phyloP scores from a whole-genome alignment of 2,797 vertebrate species.

The Sebastes matsubarae region DNA sequence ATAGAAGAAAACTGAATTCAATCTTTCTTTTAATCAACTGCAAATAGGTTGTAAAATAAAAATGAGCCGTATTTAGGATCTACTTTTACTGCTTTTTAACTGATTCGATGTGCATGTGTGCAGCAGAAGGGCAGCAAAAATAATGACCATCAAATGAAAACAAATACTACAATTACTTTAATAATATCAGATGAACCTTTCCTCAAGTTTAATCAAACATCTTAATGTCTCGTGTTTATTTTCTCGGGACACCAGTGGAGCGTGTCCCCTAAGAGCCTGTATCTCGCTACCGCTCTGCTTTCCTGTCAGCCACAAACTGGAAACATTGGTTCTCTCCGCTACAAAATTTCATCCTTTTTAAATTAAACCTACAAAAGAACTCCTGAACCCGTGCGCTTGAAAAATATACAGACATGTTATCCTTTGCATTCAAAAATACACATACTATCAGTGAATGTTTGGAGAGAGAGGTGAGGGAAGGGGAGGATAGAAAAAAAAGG shows the following conservation, averaged over 20 bases:
- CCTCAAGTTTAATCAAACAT: conserved; percentile 66
- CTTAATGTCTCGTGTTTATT: conserved; percentile 66
- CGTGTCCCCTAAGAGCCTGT: conserved; percentile 36
- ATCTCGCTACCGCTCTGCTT: conserved; percentile 54
- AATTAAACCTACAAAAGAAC: conserved; percentile 71
- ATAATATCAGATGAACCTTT: conserved; percentile 50
- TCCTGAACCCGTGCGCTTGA: conserved; percentile 59
- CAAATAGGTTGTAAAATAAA: background rate
- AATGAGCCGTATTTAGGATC: background rate
- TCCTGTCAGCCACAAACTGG: conserved; percentile 67
- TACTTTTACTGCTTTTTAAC: background rate
- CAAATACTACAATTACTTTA: conserved; percentile 51
- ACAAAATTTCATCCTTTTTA: conserved; percentile 72
- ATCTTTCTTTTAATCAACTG: conserved; percentile 21
- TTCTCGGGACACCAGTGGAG: conserved; percentile 48
- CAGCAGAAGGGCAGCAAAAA: conserved; percentile 13
- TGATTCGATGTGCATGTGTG: background rate
- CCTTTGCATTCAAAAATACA: conserved; percentile 80
- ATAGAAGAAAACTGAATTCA: background rate
- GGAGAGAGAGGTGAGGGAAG: conserved; percentile 69
- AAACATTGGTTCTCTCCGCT: conserved; percentile 60
- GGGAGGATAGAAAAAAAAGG: conserved; percentile 6
- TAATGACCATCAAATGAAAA: conserved; percentile 22
- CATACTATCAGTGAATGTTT: conserved; percentile 78
- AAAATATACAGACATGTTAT: conserved; percentile 84